Conservation (phyloP, 1,140 invertebrate species). For the Hesperophylax magnus region DNA sequence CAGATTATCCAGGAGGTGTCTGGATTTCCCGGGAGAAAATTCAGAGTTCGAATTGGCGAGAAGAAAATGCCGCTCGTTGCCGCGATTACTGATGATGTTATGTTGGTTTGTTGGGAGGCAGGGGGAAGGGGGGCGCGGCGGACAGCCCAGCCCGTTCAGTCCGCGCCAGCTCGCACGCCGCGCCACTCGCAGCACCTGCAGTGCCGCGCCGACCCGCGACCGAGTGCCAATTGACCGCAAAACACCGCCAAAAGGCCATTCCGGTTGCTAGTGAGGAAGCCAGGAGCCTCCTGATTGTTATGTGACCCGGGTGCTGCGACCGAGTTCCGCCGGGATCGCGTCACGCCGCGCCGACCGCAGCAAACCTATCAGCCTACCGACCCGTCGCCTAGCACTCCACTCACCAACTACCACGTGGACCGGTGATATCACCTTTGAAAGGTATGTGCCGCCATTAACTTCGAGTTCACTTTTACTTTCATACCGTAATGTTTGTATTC, state of each 20-base stretch:
- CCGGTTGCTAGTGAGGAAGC: neutral
- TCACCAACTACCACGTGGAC: conserved; percentile 8
- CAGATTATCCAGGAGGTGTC: conserved; percentile 12
- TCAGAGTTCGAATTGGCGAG: conserved; percentile 38
- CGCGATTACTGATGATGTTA: no score
- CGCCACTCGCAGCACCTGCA: conserved; percentile 27
- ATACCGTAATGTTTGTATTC: neutral
- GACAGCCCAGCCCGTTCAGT: conserved; percentile 31
- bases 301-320: conserved; percentile 41
- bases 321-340: conserved; percentile 32
- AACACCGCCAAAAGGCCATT: neutral
- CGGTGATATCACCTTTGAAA: conserved; percentile 4
- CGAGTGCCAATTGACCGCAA: conserved; percentile 30
- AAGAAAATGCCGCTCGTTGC: conserved; percentile 29
- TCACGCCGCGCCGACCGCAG: neutral
- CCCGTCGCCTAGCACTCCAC: neutral
- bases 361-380: neutral
- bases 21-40: conserved; percentile 28
- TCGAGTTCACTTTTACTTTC: conserved; percentile 14
- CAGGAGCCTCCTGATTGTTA: conserved; percentile 27
- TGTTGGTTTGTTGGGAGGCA: conserved; percentile 12
- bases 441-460: conserved; percentile 32
- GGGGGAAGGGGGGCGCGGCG: conserved; percentile 33
- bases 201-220: neutral
- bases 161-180: conserved; percentile 40